phyloP scores from a whole-genome alignment of 2,888 invertebrate species.

The Hydrotaea diabolus region DNA sequence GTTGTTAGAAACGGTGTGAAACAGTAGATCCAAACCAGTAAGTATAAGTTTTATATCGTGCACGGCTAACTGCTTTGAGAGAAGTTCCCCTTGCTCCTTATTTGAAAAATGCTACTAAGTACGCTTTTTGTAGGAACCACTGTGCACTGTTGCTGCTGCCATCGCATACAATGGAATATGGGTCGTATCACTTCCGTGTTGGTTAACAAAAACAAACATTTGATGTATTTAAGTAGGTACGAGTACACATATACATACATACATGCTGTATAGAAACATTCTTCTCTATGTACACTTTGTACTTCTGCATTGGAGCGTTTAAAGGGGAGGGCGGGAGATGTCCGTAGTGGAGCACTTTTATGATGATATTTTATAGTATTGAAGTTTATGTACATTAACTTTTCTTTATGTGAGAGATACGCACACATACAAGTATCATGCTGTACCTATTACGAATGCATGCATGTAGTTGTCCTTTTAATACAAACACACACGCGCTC shows the following conservation, averaged over 20 bases:
- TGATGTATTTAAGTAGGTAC: background rate
- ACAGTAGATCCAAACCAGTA: too few species aligned
- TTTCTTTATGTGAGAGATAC: conserved; percentile 30
- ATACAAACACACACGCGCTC: background rate
- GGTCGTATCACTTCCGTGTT: conserved; percentile 65
- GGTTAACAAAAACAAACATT: conserved; percentile 52
- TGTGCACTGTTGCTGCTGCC: background rate
- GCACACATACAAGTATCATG: background rate
- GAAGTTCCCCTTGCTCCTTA: too few species aligned
- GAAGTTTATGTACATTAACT: conserved; percentile 62
- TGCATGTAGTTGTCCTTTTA: background rate
- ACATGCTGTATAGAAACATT: too few species aligned
- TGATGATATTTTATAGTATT: conserved; percentile 52
- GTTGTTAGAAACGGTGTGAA: too few species aligned
- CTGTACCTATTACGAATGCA: background rate
- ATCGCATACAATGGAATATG: conserved; percentile 46
- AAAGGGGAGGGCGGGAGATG: background rate
- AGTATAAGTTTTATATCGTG: too few species aligned
- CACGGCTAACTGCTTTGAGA: too few species aligned
- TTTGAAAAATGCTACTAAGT: too few species aligned
- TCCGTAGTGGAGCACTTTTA: background rate
- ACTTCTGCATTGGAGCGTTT: too few species aligned
- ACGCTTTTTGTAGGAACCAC: too few species aligned
- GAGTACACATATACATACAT: background rate
- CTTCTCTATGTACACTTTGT: background rate